A percentile compares a stretch with the other conserved stretches of the same genome.
phyloP scores from a whole-genome alignment of 2,888 invertebrate genomes.

The Hedya salicella region DNA sequence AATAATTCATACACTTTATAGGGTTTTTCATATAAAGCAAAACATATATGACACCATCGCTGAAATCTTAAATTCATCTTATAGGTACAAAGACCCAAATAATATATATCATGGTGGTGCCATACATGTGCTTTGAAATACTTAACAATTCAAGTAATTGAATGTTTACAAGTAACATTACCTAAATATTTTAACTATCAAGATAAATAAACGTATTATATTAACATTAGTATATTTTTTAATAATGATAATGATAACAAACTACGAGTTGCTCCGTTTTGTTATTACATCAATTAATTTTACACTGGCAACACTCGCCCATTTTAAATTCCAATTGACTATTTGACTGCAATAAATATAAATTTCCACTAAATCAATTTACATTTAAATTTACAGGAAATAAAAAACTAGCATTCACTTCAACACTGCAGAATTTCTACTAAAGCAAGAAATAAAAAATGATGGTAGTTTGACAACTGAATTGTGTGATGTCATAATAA shows the following conservation, averaged over 20 bases:
- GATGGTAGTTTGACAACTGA: background rate
- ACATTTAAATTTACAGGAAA: too few species aligned
- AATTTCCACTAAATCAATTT: background rate
- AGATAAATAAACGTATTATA: slow-evolving; percentile 41
- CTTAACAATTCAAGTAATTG: slow-evolving; percentile 32
- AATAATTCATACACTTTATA: slow-evolving; percentile 15
- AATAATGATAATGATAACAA: slow-evolving; percentile 46
- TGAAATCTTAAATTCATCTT: slow-evolving; percentile 16
- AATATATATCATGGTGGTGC: background rate
- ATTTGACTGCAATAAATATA: too few species aligned
- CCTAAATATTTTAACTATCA: slow-evolving; percentile 40
- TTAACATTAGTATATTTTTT: slow-evolving; percentile 46
- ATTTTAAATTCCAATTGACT: too few species aligned
- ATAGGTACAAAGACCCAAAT: slow-evolving; percentile 18
- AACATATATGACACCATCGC: background rate
- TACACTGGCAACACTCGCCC: slow-evolving; percentile 39
- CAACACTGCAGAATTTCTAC: too few species aligned
- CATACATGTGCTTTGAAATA: slow-evolving; percentile 9
- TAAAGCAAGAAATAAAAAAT: too few species aligned
- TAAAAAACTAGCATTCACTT: too few species aligned
- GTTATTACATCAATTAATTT: slow-evolving; percentile 29
- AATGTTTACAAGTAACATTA: slow-evolving; percentile 29
- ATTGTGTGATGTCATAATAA: too few species aligned
- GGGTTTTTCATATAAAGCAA: slow-evolving; percentile 11
- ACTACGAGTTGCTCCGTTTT: slow-evolving; percentile 42